phyloP scores from a whole-genome alignment of 2,113 vertebrate genomes.

The Heterocephalus glaber region DNA sequence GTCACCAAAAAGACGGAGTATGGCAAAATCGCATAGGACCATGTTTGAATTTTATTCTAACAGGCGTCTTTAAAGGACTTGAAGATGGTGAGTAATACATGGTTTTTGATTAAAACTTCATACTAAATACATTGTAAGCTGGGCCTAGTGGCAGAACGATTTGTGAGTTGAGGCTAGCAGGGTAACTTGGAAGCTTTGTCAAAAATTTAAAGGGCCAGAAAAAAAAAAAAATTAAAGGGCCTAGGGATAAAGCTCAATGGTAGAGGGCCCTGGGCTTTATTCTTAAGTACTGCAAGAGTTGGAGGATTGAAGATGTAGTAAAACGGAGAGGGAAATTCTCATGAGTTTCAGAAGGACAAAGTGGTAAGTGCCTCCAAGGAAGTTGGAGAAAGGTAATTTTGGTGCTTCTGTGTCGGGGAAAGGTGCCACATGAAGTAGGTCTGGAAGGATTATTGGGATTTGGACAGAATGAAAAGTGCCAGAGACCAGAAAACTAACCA shows the following conservation, averaged over 20 bases:
- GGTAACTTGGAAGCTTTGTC: neutral
- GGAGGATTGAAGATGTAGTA: neutral
- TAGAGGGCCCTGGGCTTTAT: neutral
- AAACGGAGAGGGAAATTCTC: neutral
- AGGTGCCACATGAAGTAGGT: neutral
- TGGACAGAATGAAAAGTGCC: neutral
- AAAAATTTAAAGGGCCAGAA: neutral
- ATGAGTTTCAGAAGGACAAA: neutral
- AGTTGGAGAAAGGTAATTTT: neutral
- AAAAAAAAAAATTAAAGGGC: neutral
- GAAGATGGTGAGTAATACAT: neutral
- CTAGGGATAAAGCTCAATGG: neutral
- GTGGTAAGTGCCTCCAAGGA: neutral
- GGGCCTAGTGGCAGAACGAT: neutral
- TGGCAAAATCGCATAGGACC: neutral
- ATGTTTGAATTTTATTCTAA: conserved; percentile 13
- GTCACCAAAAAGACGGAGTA: neutral
- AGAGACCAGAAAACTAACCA: neutral
- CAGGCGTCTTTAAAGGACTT: neutral
- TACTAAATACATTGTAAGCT: neutral
- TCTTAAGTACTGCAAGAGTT: neutral
- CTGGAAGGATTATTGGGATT: neutral
- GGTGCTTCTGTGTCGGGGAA: neutral
- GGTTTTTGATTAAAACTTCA: neutral
- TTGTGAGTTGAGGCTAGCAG: neutral